Percentiles rank a stretch among this genome's conserved stretches.
Conservation (phyloP, 23 tunicate genomes). For the Styela clava region DNA sequence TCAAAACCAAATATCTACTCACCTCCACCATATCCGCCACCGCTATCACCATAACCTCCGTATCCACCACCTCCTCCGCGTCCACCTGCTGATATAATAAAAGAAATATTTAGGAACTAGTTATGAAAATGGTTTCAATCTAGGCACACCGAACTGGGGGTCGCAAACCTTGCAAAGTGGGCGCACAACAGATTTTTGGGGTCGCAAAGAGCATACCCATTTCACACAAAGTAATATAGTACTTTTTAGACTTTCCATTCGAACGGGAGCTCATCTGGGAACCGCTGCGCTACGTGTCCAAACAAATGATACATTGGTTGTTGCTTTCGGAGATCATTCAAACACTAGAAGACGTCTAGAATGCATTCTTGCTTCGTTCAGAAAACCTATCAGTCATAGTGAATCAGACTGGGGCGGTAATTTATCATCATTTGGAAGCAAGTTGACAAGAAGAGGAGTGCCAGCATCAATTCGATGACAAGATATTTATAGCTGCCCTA, state of each 20-base stretch:
- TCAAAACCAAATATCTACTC: too few species aligned
- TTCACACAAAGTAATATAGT: too few species aligned
- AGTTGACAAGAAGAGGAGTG: too few species aligned
- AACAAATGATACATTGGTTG: background rate
- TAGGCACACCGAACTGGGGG: background rate
- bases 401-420: slow-evolving; percentile 39
- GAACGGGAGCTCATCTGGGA: too few species aligned
- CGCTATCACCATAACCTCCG: slow-evolving; percentile 39
- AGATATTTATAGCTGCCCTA: too few species aligned
- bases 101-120: background rate
- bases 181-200: too few species aligned
- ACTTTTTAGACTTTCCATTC: too few species aligned
- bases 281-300: background rate
- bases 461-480: too few species aligned
- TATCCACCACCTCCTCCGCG: slow-evolving; percentile 31
- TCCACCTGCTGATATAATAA: slow-evolving; percentile 18
- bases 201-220: too few species aligned
- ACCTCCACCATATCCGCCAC: slow-evolving; percentile 42
- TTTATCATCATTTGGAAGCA: slow-evolving; percentile 13
- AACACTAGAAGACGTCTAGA: too few species aligned
- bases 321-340: background rate
- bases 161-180: too few species aligned
- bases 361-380: background rate
- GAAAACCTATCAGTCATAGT: slow-evolving; percentile 30
- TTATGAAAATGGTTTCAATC: background rate